A percentile compares a stretch with the other conserved stretches of the same genome.
Conservation (phyloP, 2,113 vertebrate genomes). For the Capra hircus region DNA sequence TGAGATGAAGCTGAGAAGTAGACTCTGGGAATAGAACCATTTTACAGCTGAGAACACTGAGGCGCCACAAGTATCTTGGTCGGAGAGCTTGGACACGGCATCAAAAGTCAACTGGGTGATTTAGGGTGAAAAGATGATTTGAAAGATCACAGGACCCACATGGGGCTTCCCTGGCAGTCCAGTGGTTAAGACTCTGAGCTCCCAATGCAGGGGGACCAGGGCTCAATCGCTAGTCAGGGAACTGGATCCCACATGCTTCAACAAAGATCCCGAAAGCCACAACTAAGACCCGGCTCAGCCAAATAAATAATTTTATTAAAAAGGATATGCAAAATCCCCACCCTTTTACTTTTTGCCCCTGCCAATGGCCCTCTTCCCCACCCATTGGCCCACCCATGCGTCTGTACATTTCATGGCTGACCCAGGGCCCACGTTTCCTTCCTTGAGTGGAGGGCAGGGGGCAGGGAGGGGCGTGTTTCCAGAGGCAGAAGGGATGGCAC, state of each 20-base stretch:
- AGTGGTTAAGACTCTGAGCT: not conserved
- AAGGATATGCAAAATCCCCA: not conserved
- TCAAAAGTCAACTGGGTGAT: not conserved
- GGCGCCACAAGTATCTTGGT: too few relatives aligned
- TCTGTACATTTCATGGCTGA: not conserved
- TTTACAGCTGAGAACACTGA: not conserved
- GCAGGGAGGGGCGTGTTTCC: not conserved
- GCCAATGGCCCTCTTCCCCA: not conserved
- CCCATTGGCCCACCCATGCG: not conserved
- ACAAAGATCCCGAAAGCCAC: not conserved
- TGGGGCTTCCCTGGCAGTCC: not conserved
- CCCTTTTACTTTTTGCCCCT: too few relatives aligned
- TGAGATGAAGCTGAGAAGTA: not conserved
- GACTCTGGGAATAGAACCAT: rapidly evolving
- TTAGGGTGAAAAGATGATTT: not conserved
- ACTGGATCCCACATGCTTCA: not conserved
- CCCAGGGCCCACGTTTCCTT: not conserved
- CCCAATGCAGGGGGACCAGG: not conserved
- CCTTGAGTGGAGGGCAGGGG: not conserved
- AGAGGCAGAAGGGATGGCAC: not conserved
- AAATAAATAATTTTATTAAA: not conserved
- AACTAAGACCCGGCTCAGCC: not conserved
- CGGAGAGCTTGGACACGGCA: not conserved
- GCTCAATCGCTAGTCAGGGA: not conserved
- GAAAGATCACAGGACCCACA: not conserved